Conservation (phyloP, 2,797 vertebrate genomes). For the Lemur catta region DNA sequence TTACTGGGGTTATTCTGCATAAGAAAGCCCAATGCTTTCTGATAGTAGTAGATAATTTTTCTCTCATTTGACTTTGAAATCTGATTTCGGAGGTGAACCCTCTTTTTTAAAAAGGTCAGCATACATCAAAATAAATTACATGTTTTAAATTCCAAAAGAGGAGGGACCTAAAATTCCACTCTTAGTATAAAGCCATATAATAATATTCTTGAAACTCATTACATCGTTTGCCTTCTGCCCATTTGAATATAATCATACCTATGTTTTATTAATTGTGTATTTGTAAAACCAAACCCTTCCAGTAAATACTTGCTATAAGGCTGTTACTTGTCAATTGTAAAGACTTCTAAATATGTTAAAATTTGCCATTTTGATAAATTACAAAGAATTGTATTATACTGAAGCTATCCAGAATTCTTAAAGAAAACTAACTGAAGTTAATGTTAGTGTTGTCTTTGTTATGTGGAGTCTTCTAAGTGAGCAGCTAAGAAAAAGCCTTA, state of each 20-base stretch:
- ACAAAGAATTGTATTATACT: not conserved
- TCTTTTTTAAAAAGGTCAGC: constrained; percentile 67
- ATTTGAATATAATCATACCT: constrained; percentile 78
- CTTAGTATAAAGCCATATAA: constrained; percentile 74
- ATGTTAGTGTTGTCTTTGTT: constrained; percentile 7
- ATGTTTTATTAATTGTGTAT: constrained; percentile 78
- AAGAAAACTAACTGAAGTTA: constrained; percentile 5
- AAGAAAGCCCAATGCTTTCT: constrained; percentile 79
- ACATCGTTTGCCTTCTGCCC: constrained; percentile 79
- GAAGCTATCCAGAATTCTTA: constrained; percentile 31
- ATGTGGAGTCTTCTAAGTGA: not conserved
- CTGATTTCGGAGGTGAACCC: constrained; percentile 59
- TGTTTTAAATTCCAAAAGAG: constrained; percentile 74
- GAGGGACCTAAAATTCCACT: constrained; percentile 73
- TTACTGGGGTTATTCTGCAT: constrained; percentile 73
- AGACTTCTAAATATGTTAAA: constrained; percentile 43
- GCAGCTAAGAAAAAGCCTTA: constrained; percentile 78
- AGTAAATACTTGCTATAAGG: constrained; percentile 85
- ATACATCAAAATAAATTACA: constrained; percentile 74
- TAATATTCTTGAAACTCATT: constrained; percentile 74
- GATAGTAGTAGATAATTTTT: constrained; percentile 72
- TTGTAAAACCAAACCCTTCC: constrained; percentile 74
- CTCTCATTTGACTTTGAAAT: constrained; percentile 72
- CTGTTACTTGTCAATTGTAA: constrained; percentile 62
- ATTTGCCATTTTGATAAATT: constrained; percentile 46